Conservation (phyloP, 1,140 invertebrate genomes). For the Tribolium castaneum region DNA sequence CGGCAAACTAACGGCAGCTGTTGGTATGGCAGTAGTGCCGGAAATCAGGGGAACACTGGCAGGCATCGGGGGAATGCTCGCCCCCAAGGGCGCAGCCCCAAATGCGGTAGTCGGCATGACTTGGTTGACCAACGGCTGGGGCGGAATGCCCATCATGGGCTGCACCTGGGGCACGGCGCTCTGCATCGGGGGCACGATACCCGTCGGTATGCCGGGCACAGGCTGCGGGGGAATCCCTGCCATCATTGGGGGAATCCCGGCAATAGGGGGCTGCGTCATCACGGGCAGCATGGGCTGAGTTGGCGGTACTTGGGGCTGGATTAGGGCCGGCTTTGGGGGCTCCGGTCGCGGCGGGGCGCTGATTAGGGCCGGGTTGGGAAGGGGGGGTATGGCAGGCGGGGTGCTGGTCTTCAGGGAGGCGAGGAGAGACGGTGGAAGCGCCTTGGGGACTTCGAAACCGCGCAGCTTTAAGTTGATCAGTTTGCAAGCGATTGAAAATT, state of each 20-base stretch:
- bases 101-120: conserved; percentile 31
- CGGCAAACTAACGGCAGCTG: not conserved
- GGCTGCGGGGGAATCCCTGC: conserved; percentile 38
- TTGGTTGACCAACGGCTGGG: conserved; percentile 6
- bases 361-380: conserved; percentile 57
- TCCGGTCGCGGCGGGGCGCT: conserved; percentile 64
- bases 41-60: conserved; percentile 42
- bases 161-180: conserved; percentile 49
- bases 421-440: conserved; percentile 81
- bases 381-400: conserved; percentile 63
- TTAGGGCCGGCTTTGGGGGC: conserved; percentile 62
- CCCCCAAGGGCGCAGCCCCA: conserved; percentile 17
- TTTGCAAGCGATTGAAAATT: conserved; percentile 98
- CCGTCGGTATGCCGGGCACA: conserved; percentile 56
- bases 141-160: conserved; percentile 46
- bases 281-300: conserved; percentile 48
- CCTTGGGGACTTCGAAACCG: conserved; percentile 89
- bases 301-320: conserved; percentile 47
- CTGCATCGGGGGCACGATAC: conserved; percentile 61
- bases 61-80: conserved; percentile 54
- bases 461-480: conserved; percentile 94
- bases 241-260: conserved; percentile 54
- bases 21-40: conserved; percentile 9
- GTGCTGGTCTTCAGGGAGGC: conserved; percentile 70
- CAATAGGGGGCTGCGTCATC: conserved; percentile 47